Base-by-base conservation (phyloP, 2,888 invertebrate genomes). In the Limnephilus lunatus region DNA sequence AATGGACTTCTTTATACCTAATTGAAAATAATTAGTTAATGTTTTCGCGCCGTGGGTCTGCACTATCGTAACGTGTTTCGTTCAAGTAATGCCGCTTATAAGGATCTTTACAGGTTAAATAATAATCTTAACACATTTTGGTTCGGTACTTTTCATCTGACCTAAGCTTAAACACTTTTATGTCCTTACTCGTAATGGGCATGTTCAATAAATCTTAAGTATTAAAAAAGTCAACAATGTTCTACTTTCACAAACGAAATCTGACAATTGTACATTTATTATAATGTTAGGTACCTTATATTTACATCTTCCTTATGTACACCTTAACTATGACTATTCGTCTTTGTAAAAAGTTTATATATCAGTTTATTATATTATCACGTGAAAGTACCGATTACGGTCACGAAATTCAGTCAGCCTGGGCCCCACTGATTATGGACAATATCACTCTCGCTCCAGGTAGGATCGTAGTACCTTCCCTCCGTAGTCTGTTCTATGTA, bases 231-330 rank as follows among this genome's bases (percentile, higher is more conserved):
- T 93, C 93, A 93, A 93, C 93, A 93, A 93, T 93, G 91, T 93
- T 89, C 93, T 93, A 93, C 93, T 93, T 92, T 92, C 93, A 92
- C 93, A 93, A 93, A 92, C 92, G 92, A 91, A 93, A 93, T 93
- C 93, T 93, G 93, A 93, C 93, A 93, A 93, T 93, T 93, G 92
- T 93, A 93, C 93, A 93, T 92, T 93, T 90, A 93, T 91, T 91
- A 89, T 89, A 90, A 86, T 91, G 81, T 93, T 90, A 89, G 39
- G 81, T 93, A 91, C 85, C 90, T 91, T 91, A 91, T 93, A 93
- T 93, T 87, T 93, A 92, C 93, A 90, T 91, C 85, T 92, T 92
- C 86, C 86, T 68, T 93, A 93, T 93, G 86, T 93, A 93, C 93
- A 93, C 92, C 93, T 93, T 93, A 93, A 91, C 90, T 93, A 93